Evolutionary conservation across 23 tunicate species (phyloP), one percentile per base, ranked within the genome.

Genomic region (Aplidium turbinatum): DNA sequence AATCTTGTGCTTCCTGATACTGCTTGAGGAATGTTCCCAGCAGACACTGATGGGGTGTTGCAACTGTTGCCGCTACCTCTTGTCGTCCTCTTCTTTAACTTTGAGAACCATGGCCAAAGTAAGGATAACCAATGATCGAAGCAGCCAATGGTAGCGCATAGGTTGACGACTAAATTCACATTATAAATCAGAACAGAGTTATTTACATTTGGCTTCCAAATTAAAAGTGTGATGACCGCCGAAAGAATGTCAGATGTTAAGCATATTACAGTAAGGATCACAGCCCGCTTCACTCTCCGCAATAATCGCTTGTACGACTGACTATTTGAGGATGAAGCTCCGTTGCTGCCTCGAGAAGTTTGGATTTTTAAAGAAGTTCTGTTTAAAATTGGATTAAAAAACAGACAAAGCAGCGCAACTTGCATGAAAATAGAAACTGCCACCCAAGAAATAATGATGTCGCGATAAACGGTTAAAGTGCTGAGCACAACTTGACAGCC

Each of bases 61-160:
- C n/a, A n/a, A 42, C 50, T 42, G 13, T 42, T 42, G 11, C 50
- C 13, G 11, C 50, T 11, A 42, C 16, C 13, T 9, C 16, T 11
- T 42, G 50, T 42, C 16, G 13, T 16, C 11, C 50, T 42, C 13
- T 11, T 42, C 16, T 42, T 42, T 9, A 42, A 42, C 50, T 42
- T 42, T 42, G 11, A 11, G 13, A 16, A 7, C 87, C 92, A 85
- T 0, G 92, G 92, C 53, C 31, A 60, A 1, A 85, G 28, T 68
- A 85, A 71, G 23, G 9, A 24, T 35, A 46, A 61, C 92, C 92
- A 85, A 53, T 85, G 42, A 56, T 85, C 92, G 45, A 75, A 85
- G 51, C 84, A 85, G 19, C 65, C 79, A 19, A 85, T 50, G 6
- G 77, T 85, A 21, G 50, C 70, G 9, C 62, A 47, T 7, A 78